A percentile compares a stretch with the other conserved stretches of the same genome.
phyloP scores from a whole-genome alignment of 2,888 invertebrate genomes.

The Lysandra bellargus region DNA sequence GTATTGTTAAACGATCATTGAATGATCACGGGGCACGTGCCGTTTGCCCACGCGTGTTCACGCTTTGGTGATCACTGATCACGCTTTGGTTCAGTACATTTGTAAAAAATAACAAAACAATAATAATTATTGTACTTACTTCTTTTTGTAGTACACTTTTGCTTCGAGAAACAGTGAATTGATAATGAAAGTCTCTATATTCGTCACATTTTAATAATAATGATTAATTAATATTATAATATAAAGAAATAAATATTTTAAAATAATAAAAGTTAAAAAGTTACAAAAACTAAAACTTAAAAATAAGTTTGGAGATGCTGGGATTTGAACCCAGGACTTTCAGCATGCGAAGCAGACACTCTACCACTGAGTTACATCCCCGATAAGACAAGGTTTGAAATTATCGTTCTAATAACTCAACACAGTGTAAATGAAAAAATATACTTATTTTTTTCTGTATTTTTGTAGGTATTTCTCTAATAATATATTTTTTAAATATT shows the following conservation, averaged over 20 bases:
- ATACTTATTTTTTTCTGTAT: background rate
- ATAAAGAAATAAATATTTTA: background rate
- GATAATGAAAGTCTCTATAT: too few species aligned
- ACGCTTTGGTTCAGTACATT: background rate
- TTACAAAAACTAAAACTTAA: background rate
- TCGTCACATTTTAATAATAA: background rate
- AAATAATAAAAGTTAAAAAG: background rate
- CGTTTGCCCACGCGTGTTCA: background rate
- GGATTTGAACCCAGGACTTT: conserved; percentile 85
- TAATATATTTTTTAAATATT: background rate
- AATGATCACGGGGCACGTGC: background rate
- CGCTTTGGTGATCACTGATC: background rate
- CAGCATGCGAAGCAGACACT: conserved; percentile 85
- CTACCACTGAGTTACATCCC: conserved; percentile 80
- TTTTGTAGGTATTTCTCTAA: background rate
- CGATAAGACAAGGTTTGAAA: conserved; percentile 38
- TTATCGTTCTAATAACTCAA: background rate
- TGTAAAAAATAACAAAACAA: background rate
- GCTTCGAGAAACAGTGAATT: too few species aligned
- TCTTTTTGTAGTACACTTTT: background rate
- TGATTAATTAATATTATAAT: conserved; percentile 21
- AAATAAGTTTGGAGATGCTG: conserved; percentile 76
- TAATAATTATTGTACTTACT: background rate
- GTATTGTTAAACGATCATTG: background rate
- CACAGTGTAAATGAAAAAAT: background rate